phyloP scores from a whole-genome alignment of 2,888 invertebrate species.

The Anthophora plumipes region DNA sequence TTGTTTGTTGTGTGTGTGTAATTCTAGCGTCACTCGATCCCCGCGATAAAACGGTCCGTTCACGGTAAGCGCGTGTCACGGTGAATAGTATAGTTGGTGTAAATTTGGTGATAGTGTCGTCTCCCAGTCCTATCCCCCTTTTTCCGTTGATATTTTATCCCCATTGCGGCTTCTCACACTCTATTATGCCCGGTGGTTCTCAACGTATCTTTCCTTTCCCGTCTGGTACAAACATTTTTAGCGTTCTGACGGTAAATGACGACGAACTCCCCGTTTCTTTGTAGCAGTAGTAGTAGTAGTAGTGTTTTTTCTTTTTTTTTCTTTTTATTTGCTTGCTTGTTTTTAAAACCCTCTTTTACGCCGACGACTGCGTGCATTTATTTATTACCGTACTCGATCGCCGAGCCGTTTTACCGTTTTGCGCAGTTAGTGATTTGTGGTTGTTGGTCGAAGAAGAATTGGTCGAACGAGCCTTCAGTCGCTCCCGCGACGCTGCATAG shows the following conservation, averaged over 20 bases:
- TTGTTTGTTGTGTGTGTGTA: slow-evolving; percentile 43
- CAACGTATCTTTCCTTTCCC: slow-evolving; percentile 44
- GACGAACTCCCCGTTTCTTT: slow-evolving; percentile 53
- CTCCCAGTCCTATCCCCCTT: slow-evolving; percentile 49
- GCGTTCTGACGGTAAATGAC: slow-evolving; percentile 54
- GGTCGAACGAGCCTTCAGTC: slow-evolving; percentile 84
- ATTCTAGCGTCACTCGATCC: slow-evolving; percentile 72
- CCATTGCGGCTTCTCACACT: slow-evolving; percentile 52
- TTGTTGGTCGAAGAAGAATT: slow-evolving; percentile 82
- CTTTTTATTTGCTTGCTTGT: slow-evolving; percentile 59
- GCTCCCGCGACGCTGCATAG: slow-evolving; percentile 84
- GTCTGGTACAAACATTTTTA: slow-evolving; percentile 41
- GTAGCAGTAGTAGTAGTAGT: slow-evolving; percentile 7
- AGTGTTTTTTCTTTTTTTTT: slow-evolving; percentile 44
- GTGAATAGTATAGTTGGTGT: slow-evolving; percentile 46
- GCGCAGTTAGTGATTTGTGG: slow-evolving; percentile 80
- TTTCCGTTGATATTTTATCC: neutral
- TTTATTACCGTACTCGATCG: slow-evolving; percentile 78
- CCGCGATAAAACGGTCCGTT: slow-evolving; percentile 76
- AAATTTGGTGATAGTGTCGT: slow-evolving; percentile 63
- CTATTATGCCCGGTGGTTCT: slow-evolving; percentile 46
- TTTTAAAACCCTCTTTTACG: slow-evolving; percentile 69
- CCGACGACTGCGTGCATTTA: slow-evolving; percentile 76
- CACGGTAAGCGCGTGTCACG: slow-evolving; percentile 72
- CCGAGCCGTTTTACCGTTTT: slow-evolving; percentile 80